Evolutionary conservation across 2,797 vertebrate genomes (phyloP).

Genomic region (Oryzias dopingdopingensis): DNA sequence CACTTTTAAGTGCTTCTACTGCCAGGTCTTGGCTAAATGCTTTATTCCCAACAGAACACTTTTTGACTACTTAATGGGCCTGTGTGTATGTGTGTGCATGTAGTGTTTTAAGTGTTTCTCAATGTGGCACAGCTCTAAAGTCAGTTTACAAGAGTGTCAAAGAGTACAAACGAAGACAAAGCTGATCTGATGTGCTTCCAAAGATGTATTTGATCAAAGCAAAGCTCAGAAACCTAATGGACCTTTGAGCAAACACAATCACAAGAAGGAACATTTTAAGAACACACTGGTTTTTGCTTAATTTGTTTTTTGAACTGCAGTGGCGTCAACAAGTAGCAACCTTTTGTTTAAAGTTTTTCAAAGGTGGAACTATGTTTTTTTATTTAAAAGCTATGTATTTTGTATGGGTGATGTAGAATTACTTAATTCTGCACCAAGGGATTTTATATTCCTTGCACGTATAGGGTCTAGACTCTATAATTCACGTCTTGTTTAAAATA

Average conservation of each 20-base stretch:
- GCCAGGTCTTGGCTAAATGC: constrained; percentile 50
- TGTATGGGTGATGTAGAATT: too few species aligned
- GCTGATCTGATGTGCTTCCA: constrained; percentile 19
- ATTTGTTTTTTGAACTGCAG: constrained; percentile 18
- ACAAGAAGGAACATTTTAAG: constrained; percentile 13
- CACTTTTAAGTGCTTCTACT: constrained; percentile 22
- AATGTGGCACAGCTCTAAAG: constrained; percentile 11
- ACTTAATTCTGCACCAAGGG: too few species aligned
- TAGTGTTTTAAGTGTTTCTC: constrained; percentile 19
- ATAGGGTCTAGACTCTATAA: too few species aligned
- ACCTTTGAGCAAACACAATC: not conserved
- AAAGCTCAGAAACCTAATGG: constrained; percentile 7
- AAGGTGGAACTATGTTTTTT: constrained; percentile 10
- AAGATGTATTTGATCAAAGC: not conserved
- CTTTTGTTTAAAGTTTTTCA: constrained; percentile 13
- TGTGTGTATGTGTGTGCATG: constrained; percentile 16
- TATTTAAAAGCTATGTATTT: not conserved
- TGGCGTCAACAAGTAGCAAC: constrained; percentile 1
- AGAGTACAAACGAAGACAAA: constrained; percentile 14
- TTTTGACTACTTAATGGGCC: constrained; percentile 43
- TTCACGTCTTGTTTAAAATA: not conserved
- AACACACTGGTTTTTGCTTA: constrained; percentile 32
- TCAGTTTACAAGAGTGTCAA: constrained; percentile 4
- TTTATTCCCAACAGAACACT: constrained; percentile 54
- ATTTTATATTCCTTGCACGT: too few species aligned